Percentiles rank a stretch among this genome's conserved stretches.
Conservation (phyloP, 2,888 invertebrate species). For the Blastobasis adustella region DNA sequence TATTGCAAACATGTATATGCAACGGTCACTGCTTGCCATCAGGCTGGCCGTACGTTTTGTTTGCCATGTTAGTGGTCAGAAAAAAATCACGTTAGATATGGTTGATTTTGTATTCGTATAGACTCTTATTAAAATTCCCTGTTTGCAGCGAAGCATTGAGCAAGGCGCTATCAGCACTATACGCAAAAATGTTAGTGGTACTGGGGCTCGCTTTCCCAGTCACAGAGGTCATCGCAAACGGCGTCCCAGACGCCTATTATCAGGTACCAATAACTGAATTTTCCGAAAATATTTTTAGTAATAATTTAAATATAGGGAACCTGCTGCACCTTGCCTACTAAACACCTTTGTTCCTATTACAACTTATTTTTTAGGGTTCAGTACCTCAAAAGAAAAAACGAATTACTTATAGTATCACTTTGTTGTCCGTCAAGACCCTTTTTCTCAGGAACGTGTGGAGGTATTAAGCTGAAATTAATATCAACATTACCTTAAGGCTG, state of each 20-base stretch:
- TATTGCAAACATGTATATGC: no score
- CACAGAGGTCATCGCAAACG: conserved; percentile 87
- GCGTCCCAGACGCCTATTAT: conserved; percentile 84
- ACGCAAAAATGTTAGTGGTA: conserved; percentile 89
- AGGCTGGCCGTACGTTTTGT: no score
- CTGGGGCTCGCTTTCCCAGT: conserved; percentile 90
- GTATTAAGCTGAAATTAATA: no score
- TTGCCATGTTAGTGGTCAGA: no score
- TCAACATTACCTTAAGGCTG: no score
- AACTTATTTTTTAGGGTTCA: background rate
- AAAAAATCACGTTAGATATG: no score
- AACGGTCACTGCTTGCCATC: no score
- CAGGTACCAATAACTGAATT: conserved; percentile 62
- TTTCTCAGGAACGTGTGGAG: no score
- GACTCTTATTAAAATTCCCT: no score
- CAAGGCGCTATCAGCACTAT: conserved; percentile 85
- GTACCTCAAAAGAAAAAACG: background rate
- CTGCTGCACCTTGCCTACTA: background rate
- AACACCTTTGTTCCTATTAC: background rate
- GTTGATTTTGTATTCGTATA: no score
- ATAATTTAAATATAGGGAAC: background rate
- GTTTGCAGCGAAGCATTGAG: conserved; percentile 79
- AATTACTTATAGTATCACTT: background rate
- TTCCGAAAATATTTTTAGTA: conserved; percentile 2
- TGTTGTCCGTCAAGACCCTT: no score